These are phyloP conservation scores for Hemistola chrysoprasaria DNA, from an alignment of 2,888 invertebrate species.

Conservation along the genomic window DNA sequence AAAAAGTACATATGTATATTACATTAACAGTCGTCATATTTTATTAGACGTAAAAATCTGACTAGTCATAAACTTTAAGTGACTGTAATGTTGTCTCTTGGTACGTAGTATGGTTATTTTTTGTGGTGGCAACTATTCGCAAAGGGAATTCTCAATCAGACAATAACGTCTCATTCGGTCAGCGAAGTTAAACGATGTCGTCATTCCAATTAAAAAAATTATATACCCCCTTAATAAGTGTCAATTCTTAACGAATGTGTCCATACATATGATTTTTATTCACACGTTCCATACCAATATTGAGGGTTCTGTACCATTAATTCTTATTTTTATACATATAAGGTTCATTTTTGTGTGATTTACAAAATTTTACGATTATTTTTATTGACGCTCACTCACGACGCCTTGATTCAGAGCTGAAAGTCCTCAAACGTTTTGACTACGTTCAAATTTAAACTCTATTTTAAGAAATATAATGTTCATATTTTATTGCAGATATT, in stretches of 20 bases:
- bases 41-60: too few species aligned
- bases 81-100: too few species aligned
- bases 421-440: conserved; percentile 47
- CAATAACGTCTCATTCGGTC: conserved; percentile 61
- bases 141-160: conserved; percentile 66
- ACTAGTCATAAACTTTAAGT: too few species aligned
- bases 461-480: conserved; percentile 35
- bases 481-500: conserved; percentile 23
- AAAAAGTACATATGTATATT: too few species aligned
- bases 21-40: too few species aligned
- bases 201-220: conserved; percentile 82
- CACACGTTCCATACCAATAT: conserved; percentile 70
- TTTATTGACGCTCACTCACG: conserved; percentile 79
- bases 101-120: too few species aligned
- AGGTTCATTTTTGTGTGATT: conserved; percentile 45
- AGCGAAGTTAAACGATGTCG: conserved; percentile 72
- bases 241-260: conserved; percentile 82
- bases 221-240: conserved; percentile 81
- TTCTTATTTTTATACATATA: conserved; percentile 40
- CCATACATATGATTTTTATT: conserved; percentile 80
- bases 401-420: conserved; percentile 67
- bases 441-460: conserved; percentile 45
- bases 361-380: conserved; percentile 70
- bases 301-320: conserved; percentile 40
- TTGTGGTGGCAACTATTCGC: conserved; percentile 16